These are phyloP conservation scores for Scarus forsteni DNA, from an alignment of 2,797 vertebrate genomes.

Conservation along the genomic window DNA sequence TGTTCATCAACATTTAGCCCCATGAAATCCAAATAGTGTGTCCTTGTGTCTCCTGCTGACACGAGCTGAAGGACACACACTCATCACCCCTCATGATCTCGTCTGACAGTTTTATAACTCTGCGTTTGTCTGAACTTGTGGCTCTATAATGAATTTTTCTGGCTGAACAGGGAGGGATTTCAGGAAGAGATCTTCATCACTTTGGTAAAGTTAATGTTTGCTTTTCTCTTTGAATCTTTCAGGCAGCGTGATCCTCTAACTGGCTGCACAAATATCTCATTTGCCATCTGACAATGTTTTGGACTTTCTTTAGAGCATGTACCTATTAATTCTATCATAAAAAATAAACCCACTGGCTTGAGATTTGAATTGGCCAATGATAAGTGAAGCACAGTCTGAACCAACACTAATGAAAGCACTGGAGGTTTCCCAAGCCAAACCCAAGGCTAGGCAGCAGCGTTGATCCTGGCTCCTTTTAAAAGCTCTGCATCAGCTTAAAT, in stretches of 20 bases:
- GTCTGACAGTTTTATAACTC: conserved; percentile 28
- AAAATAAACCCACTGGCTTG: neutral
- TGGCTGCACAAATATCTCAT: neutral
- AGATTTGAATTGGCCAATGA: neutral
- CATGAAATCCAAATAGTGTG: conserved; percentile 44
- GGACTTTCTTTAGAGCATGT: neutral
- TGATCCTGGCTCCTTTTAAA: neutral
- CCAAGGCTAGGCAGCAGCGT: neutral
- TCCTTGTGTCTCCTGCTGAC: conserved; percentile 36
- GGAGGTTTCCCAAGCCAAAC: neutral
- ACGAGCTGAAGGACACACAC: conserved; percentile 33
- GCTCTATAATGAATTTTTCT: conserved; percentile 2
- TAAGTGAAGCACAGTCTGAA: neutral
- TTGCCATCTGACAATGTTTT: neutral
- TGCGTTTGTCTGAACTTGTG: conserved; percentile 26
- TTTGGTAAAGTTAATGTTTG: neutral
- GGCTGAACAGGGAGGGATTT: neutral
- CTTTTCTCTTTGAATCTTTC: neutral
- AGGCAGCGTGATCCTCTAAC: conserved; percentile 3
- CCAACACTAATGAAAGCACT: neutral
- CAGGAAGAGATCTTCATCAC: neutral
- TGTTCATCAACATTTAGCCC: conserved; percentile 16
- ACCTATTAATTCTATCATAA: neutral
- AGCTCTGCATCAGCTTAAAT: neutral
- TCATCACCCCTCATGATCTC: conserved; percentile 17